A percentile compares a stretch with the other conserved stretches of the same genome.
These are phyloP conservation scores for Sardina pilchardus DNA, from an alignment of 2,113 vertebrate genomes.

Conservation along the genomic window DNA sequence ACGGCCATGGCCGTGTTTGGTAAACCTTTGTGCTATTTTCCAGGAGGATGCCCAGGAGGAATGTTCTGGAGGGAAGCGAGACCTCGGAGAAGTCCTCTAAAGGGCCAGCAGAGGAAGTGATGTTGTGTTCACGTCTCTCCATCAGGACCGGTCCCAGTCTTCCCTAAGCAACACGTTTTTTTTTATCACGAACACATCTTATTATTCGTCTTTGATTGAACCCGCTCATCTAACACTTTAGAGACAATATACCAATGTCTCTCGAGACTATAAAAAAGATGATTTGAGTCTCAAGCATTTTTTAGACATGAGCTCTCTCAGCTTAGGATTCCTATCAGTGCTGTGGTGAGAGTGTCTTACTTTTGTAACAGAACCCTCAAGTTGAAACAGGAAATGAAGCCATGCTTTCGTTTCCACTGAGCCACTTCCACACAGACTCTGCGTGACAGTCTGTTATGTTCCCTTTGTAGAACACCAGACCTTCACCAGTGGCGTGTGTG, in stretches of 20 bases:
- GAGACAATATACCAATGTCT: neutral
- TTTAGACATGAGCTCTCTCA: too few species aligned
- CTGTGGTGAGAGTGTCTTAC: too few species aligned
- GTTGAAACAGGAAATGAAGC: too few species aligned
- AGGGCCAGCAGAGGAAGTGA: constrained; percentile 81
- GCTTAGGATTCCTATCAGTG: too few species aligned
- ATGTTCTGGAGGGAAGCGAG: constrained; percentile 81
- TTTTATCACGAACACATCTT: neutral
- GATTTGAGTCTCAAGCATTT: too few species aligned
- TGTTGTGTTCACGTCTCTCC: constrained; percentile 80
- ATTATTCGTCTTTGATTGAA: neutral
- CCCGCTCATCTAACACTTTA: neutral
- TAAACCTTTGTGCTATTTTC: constrained; percentile 80
- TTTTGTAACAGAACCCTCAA: too few species aligned
- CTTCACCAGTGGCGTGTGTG: neutral
- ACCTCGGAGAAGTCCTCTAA: constrained; percentile 82
- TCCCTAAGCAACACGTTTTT: neutral
- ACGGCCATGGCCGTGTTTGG: constrained; percentile 72
- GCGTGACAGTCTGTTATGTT: neutral
- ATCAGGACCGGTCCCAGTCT: constrained; percentile 84
- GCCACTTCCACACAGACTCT: neutral
- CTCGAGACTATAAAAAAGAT: neutral
- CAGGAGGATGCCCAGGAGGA: constrained; percentile 91
- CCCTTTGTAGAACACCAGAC: neutral
- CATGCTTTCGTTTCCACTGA: too few species aligned